These are phyloP conservation scores for Cotesia chilonis DNA, from an alignment of 1,140 invertebrate genomes.

Conservation along the genomic window DNA sequence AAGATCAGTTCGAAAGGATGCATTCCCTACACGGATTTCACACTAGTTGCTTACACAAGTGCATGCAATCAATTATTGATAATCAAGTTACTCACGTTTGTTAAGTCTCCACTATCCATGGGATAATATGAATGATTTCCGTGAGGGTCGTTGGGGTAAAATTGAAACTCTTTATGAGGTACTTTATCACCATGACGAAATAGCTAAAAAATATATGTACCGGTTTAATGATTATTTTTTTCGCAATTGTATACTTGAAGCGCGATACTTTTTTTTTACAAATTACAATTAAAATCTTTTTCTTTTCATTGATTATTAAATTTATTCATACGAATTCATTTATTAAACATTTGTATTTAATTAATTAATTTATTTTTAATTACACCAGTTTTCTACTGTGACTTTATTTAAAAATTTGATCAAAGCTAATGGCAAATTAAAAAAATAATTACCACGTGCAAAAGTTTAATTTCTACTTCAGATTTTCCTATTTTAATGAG, in stretches of 20 bases:
- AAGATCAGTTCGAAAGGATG: too few relatives aligned
- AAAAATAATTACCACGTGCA: slow-evolving; percentile 55
- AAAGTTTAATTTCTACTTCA: slow-evolving; percentile 52
- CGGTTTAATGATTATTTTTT: too few relatives aligned
- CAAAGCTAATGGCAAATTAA: neutral
- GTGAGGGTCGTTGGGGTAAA: slow-evolving; percentile 64
- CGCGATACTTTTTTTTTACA: neutral
- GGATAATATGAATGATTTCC: slow-evolving; percentile 59
- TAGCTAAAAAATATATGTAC: slow-evolving; percentile 48
- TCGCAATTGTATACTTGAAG: neutral
- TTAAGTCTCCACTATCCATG: slow-evolving; percentile 60
- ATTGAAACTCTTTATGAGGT: slow-evolving; percentile 59
- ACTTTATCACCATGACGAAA: slow-evolving; percentile 64
- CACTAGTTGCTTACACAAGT: neutral
- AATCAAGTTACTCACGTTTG: slow-evolving; percentile 58
- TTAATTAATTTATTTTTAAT: too few relatives aligned
- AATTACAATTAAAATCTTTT: too few relatives aligned
- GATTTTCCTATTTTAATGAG: slow-evolving; percentile 34
- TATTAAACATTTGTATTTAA: too few relatives aligned
- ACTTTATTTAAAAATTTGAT: too few relatives aligned
- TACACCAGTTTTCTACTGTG: too few relatives aligned
- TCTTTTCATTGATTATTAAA: too few relatives aligned
- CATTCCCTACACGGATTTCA: too few relatives aligned
- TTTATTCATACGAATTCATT: too few relatives aligned
- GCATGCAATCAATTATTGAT: neutral